Evolutionary conservation across 2,888 invertebrate genomes (phyloP).

Genomic region (Icerya purchasi): DNA sequence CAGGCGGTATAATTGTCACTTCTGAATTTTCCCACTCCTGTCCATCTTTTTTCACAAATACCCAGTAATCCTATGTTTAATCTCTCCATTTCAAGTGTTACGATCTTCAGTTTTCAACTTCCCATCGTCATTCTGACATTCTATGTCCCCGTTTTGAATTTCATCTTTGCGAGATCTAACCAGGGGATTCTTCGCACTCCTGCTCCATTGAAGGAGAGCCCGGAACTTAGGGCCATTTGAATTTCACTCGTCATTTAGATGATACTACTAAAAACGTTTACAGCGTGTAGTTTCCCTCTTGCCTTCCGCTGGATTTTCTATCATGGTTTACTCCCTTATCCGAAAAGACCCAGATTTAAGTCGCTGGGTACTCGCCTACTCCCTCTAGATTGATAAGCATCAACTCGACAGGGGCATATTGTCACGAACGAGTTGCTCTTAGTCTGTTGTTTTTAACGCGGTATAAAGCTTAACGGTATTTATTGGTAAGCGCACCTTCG

Average conservation of each 20-base stretch:
- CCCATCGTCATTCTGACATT: neutral
- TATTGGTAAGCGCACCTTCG: too few relatives aligned
- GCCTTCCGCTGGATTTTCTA: too few relatives aligned
- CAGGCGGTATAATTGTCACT: neutral
- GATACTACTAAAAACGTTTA: too few relatives aligned
- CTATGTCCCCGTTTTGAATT: neutral
- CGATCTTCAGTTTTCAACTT: neutral
- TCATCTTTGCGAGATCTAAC: neutral
- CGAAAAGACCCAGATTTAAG: too few relatives aligned
- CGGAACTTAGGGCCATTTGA: neutral
- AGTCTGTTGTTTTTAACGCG: too few relatives aligned
- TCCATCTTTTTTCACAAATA: neutral
- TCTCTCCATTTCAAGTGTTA: neutral
- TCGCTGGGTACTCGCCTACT: too few relatives aligned
- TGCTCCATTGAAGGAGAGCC: neutral
- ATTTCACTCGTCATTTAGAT: neutral
- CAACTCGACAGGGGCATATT: too few relatives aligned
- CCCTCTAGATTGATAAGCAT: too few relatives aligned
- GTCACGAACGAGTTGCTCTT: too few relatives aligned
- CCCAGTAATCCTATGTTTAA: neutral
- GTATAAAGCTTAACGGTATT: too few relatives aligned
- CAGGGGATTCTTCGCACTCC: neutral
- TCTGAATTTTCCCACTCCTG: neutral
- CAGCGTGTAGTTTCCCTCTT: too few relatives aligned
- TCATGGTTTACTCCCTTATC: too few relatives aligned